phyloP scores from a whole-genome alignment of 2,888 invertebrate species.

The Chrysopilus asiliformis region DNA sequence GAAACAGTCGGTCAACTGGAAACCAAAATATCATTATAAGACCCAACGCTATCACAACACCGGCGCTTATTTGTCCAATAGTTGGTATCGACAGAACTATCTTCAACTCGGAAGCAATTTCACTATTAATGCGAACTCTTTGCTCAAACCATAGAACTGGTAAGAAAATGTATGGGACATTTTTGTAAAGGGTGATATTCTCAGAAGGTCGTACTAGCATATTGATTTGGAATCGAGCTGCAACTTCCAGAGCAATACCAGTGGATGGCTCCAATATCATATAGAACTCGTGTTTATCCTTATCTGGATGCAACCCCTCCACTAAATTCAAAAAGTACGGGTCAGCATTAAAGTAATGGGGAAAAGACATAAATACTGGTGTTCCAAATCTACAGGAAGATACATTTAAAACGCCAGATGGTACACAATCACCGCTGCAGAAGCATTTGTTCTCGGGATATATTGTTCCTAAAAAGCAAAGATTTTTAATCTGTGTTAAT shows the following conservation, averaged over 20 bases:
- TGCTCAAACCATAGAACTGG: conserved; percentile 73
- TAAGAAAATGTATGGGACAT: conserved; percentile 53
- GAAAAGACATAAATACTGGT: conserved; percentile 71
- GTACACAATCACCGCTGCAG: conserved; percentile 58
- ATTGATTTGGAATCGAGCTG: conserved; percentile 68
- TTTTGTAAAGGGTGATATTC: conserved; percentile 46
- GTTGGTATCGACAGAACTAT: conserved; percentile 39
- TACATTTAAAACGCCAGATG: conserved; percentile 63
- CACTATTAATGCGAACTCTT: conserved; percentile 44
- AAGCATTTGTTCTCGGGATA: conserved; percentile 53
- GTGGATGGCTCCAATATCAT: conserved; percentile 62
- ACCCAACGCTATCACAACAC: conserved; percentile 37
- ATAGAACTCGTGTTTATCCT: conserved; percentile 58
- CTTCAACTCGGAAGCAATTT: conserved; percentile 42
- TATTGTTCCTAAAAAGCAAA: conserved; percentile 38
- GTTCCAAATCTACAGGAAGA: conserved; percentile 65
- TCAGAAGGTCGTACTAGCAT: conserved; percentile 50
- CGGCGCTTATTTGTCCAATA: conserved; percentile 39
- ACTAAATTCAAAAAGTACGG: conserved; percentile 48
- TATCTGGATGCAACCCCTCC: conserved; percentile 54
- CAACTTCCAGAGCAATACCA: conserved; percentile 61
- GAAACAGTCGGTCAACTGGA: conserved; percentile 18
- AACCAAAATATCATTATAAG: conserved; percentile 32
- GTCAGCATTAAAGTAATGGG: conserved; percentile 72
- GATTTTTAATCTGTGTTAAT: neutral